Percentiles rank a stretch among this genome's conserved stretches.
Evolutionary conservation across 2,797 vertebrate genomes (phyloP).

Genomic region (Sebastolobus altivelis): DNA sequence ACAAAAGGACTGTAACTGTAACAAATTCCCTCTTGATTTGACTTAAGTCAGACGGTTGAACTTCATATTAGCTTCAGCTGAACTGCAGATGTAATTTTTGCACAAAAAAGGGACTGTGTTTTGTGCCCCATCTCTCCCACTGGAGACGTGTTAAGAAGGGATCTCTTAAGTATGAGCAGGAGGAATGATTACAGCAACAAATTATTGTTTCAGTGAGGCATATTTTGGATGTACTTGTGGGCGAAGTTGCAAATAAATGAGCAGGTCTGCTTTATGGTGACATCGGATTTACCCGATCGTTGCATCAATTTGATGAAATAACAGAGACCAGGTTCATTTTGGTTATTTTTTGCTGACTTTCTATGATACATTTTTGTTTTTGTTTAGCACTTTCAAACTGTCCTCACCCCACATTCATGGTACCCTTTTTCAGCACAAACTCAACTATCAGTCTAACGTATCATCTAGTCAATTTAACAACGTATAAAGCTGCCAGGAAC

Average conservation of each 20-base stretch:
- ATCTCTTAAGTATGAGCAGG: background rate
- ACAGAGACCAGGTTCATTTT: background rate
- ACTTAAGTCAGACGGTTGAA: background rate
- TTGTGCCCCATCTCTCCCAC: background rate
- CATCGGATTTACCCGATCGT: background rate
- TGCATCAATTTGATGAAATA: background rate
- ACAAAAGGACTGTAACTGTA: background rate
- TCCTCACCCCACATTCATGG: background rate
- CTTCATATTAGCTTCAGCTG: background rate
- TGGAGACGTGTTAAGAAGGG: background rate
- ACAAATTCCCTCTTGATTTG: background rate
- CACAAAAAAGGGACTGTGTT: background rate
- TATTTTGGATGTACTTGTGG: background rate
- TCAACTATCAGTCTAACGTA: background rate
- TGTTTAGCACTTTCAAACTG: background rate
- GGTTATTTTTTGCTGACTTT: background rate
- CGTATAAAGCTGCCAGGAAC: background rate
- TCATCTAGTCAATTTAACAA: background rate
- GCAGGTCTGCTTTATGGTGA: background rate
- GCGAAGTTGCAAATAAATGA: background rate
- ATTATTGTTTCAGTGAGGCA: background rate
- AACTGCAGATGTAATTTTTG: background rate
- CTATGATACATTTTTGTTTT: background rate
- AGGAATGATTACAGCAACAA: background rate
- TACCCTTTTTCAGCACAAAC: background rate